Evolutionary conservation across 1,140 invertebrate species (phyloP).

Genomic region (Drosophila repleta): DNA sequence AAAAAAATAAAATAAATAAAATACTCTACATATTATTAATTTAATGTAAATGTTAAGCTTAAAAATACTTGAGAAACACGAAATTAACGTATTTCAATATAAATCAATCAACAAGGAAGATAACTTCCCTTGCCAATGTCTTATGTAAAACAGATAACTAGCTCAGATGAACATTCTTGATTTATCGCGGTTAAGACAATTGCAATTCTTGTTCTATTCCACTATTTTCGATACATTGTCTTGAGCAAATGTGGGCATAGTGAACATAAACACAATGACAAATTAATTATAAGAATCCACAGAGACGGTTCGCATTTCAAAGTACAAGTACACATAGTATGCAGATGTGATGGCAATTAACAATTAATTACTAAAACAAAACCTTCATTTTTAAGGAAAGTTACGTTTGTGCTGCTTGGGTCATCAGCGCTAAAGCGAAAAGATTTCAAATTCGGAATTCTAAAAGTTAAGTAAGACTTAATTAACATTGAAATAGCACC

Average conservation of each 20-base stretch:
- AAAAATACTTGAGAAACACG: no score
- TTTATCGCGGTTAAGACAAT: no score
- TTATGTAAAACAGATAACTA: no score
- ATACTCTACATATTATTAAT: no score
- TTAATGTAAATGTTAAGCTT: no score
- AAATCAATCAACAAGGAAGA: no score
- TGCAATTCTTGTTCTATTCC: conserved; percentile 26
- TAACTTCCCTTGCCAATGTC: no score
- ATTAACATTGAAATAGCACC: conserved; percentile 13
- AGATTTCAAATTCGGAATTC: conserved; percentile 11
- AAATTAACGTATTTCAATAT: no score
- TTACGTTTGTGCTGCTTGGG: conserved; percentile 2
- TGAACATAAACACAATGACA: conserved; percentile 51
- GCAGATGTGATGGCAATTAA: conserved; percentile 6
- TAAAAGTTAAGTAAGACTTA: neutral
- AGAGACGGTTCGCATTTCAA: conserved; percentile 31
- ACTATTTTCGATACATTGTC: conserved; percentile 22
- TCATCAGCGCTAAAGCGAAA: conserved; percentile 7
- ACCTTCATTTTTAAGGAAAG: conserved; percentile 8
- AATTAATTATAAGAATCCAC: conserved; percentile 33
- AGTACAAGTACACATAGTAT: conserved; percentile 25
- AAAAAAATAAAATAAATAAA: no score
- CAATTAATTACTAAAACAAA: conserved; percentile 16
- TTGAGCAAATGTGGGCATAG: conserved; percentile 8
- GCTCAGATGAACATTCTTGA: no score